Base-by-base conservation (phyloP, 2,797 vertebrate species). In the Craterocephalus amniculus region DNA sequence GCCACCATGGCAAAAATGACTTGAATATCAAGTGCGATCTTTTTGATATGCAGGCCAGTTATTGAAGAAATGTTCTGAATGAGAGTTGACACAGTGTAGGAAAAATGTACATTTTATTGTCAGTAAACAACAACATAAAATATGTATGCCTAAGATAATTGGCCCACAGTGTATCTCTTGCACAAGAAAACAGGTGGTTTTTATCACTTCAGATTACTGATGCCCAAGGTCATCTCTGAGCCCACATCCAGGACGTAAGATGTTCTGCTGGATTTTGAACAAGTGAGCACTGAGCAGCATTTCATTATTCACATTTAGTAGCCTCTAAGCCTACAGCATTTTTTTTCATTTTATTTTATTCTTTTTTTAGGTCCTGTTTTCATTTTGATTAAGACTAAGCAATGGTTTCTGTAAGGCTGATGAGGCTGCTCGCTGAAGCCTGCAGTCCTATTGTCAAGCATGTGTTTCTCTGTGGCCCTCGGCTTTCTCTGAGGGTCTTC, bases 401-500 rank as follows among this genome's bases (percentile, higher is more conserved):
- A 74, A 75, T 73, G 78, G 83, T 82, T 82, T 82, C 78, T 86
- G 74, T 86, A 49, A 88, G 87, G 67, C 80, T 88, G 90, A 87
- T 83, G 80, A 88, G 80, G 80, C 86, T 87, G 87, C 86, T 92
- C 81, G 78, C 83, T 92, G 89, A 92, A 91, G 94, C 93, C 89
- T 88, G 87, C 83, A 72, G 82, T 80, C 82, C 87, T 86, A 91
- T 90, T 93, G 89, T 93, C 88, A 63, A 86, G 89, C 93, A 88
- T 93, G 91, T 89, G 91, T 92, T 90, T 89, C 89, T 79, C 83
- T 57, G 80, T 86, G 90, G 92, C 93, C 92, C 84, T 85, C 18
- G 70, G 92, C 90, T 93, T 93, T 94, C 91, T 92, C 88, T 65
- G 75, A 82, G 90, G 91, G 90, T 70, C 90, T 83, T 84, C 77